Base-by-base conservation (phyloP, 2,888 invertebrate species). In the Diadegma fenestrale region DNA sequence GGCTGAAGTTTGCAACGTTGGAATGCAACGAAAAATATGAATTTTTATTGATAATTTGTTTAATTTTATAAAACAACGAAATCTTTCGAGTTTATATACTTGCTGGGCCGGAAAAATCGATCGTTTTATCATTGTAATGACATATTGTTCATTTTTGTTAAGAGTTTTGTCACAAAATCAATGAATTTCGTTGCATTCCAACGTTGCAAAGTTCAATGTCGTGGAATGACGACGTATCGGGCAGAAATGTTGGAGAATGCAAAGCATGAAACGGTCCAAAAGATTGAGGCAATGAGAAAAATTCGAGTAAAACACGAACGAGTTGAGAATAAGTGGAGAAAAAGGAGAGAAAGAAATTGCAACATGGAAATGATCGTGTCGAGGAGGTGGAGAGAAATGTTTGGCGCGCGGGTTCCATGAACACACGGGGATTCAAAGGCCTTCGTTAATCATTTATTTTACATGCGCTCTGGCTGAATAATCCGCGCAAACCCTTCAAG, bases 381-480 rank as follows among this genome's bases (percentile, higher is more conserved):
- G 22, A 69, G 73, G 73, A 48, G 48, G 17, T 33, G 63, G 37
- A 22, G 61, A 76, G 22, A 8, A 61, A 64, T 30, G 22, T 17
- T 51, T 22, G 54, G 43, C 14, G 45, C 30, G 48, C 14, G 45
- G 43, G 48, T 12, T 63, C 48, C 22, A 22, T 58, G 14, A 41
- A 19, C 54, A 51, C 63, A 54, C 43, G 33, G 30, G 33, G 17
- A 30, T 22, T 14, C 5, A 2, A 37, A n/a, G n/a, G 12, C 17
- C 17, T 71, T 77, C 76, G 71, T 82, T 77, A 77, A 77, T 82
- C 63, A 82, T 77, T 17, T 3, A 72, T 77, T 82, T 82, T 77
- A 82, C 64, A 58, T 41, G 78, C 58, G 19, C 64, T 41, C 72
- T n/a, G 71, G 22, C 33, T 33, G 54, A 72, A 77, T 58, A 54